These are phyloP conservation scores for Chironomus riparius DNA, from an alignment of 2,888 invertebrate genomes.

Conservation along the genomic window DNA sequence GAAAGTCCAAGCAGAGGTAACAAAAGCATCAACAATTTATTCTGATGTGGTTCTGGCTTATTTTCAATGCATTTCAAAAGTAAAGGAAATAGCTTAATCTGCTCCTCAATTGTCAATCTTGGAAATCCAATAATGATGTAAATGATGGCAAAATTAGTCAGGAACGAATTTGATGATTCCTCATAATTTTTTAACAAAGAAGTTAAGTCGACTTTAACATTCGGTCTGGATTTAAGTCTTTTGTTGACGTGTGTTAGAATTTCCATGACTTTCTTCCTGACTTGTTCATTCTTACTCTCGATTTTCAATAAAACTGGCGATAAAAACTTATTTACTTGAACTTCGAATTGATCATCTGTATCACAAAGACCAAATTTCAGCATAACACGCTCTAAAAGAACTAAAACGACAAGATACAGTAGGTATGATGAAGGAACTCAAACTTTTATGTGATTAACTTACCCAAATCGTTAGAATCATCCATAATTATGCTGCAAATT, in stretches of 20 bases:
- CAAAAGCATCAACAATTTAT: slow-evolving; percentile 57
- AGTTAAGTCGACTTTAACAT: slow-evolving; percentile 79
- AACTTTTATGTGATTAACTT: background rate
- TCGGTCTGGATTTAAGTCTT: slow-evolving; percentile 70
- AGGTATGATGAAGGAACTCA: background rate
- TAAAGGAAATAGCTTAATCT: slow-evolving; percentile 62
- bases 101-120: slow-evolving; percentile 63
- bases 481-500: background rate
- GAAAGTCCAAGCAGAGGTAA: slow-evolving; percentile 64
- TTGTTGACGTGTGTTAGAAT: slow-evolving; percentile 85
- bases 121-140: slow-evolving; percentile 90
- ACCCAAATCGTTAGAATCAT: slow-evolving; percentile 18
- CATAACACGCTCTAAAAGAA: slow-evolving; percentile 80
- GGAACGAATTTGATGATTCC: slow-evolving; percentile 61
- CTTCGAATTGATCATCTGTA: slow-evolving; percentile 79
- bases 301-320: slow-evolving; percentile 85
- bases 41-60: slow-evolving; percentile 75
- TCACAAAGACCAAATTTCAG: slow-evolving; percentile 81
- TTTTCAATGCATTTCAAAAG: slow-evolving; percentile 68
- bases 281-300: slow-evolving; percentile 76
- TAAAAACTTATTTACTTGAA: slow-evolving; percentile 49
- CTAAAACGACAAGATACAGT: slow-evolving; percentile 42
- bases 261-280: slow-evolving; percentile 79
- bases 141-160: slow-evolving; percentile 78
- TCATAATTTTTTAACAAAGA: slow-evolving; percentile 71